Base-by-base conservation (phyloP, 1,140 invertebrate genomes). In the Tetragonula clypearis region DNA sequence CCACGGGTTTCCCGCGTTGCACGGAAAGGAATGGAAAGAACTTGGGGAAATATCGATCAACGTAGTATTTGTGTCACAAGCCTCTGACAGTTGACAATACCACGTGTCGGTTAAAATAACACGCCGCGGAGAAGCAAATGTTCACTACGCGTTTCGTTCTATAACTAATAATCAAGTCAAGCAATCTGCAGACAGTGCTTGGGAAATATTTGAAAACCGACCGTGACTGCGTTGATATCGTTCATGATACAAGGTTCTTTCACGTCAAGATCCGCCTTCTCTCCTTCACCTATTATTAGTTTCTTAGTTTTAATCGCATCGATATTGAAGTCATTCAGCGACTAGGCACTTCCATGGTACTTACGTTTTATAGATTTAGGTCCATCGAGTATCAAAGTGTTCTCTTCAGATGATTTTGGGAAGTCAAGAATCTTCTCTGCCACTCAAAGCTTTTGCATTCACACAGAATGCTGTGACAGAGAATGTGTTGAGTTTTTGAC, bases 61-160 rank as follows among this genome's bases (percentile, higher is more conserved):
- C 15, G 71, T 62, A 60, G 78, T 85, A 85, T 85, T 85, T 75
- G 60, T 85, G 84, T 80, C 84, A 60, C 49, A 85, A 8, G 49
- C 77, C 41, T 73, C 76, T 79, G 82, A 65, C 62, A 21, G 77
- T 49, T 41, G 35, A 55, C 49, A 79, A 55, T 79, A 49, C 76
- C 41, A 72, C n/a, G 15, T 12, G 5, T n/a, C n/a, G n/a, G 8
- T 30, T 79, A 12, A 60, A 79, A 84, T 65, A 84, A 26, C 23
- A 26, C 23, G 23, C 0, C 8, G 56, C 21, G 41, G 4, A 35
- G 2, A 49, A 53, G 26, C 19, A 8, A 72, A 79, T 17, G 30
- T 15, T n/a, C n/a, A 62, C 60, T 5, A 14, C 55, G 14, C 8
- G 21, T 30, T 83, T 49, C 30, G 15, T n/a, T 5, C 19, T 1